phyloP scores from a whole-genome alignment of 2,797 vertebrate genomes.

The Pantherophis vulpinus region DNA sequence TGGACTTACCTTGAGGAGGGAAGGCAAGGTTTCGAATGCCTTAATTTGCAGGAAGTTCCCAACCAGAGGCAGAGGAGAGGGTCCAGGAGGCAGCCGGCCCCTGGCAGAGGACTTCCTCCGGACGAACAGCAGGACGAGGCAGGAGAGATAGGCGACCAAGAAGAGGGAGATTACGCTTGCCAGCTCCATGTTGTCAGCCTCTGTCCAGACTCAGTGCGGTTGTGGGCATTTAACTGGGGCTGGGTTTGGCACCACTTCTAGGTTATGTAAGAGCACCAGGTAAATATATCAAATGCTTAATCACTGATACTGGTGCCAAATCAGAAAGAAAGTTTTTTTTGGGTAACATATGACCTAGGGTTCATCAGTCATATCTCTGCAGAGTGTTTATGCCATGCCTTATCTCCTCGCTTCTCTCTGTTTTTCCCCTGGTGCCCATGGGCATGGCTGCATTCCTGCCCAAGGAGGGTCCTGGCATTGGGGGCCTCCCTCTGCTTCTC shows the following conservation, averaged over 20 bases:
- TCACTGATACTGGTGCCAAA: not conserved
- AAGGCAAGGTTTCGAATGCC: not conserved
- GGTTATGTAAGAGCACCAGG: not conserved
- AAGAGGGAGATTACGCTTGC: not conserved
- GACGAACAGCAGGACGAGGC: constrained; percentile 20
- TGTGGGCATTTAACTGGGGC: not conserved
- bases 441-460: not conserved
- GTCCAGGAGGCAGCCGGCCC: not conserved
- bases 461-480: not conserved
- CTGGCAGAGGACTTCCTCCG: constrained; percentile 15
- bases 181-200: constrained; percentile 1
- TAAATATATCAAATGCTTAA: not conserved
- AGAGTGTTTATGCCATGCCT: not conserved
- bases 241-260: not conserved
- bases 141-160: not conserved
- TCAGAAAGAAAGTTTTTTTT: not conserved
- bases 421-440: not conserved
- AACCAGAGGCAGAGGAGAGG: constrained; percentile 15
- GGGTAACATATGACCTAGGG: not conserved
- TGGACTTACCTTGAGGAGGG: constrained; percentile 39
- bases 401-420: not conserved
- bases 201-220: not conserved
- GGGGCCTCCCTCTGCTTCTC: not conserved
- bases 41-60: constrained; percentile 31
- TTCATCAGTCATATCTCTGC: not conserved